phyloP scores from a whole-genome alignment of 2,113 vertebrate genomes.

The Cranoglanis bouderius region DNA sequence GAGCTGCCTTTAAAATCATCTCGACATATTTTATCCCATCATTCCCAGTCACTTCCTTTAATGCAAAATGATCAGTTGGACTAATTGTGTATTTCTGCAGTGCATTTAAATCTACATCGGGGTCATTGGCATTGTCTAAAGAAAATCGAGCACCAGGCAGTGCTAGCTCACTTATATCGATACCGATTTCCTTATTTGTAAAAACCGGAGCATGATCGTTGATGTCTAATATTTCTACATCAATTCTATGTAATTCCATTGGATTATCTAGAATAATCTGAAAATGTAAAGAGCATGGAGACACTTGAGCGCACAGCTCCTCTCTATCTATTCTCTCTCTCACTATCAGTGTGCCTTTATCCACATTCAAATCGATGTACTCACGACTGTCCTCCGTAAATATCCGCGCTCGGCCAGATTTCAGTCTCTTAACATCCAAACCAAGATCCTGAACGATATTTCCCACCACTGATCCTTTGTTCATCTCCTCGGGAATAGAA shows the following conservation, averaged over 20 bases:
- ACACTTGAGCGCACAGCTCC: slow-evolving; percentile 54
- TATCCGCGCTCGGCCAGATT: slow-evolving; percentile 72
- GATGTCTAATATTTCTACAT: slow-evolving; percentile 43
- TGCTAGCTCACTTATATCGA: slow-evolving; percentile 70
- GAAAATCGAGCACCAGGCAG: slow-evolving; percentile 61
- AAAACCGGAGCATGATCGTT: slow-evolving; percentile 70
- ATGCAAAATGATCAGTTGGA: slow-evolving; percentile 64
- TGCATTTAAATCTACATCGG: slow-evolving; percentile 69
- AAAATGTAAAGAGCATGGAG: slow-evolving; percentile 60
- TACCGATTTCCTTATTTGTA: slow-evolving; percentile 57
- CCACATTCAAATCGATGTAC: slow-evolving; percentile 69
- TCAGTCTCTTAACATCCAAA: slow-evolving; percentile 66
- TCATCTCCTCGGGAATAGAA: slow-evolving; percentile 57
- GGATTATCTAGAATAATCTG: slow-evolving; percentile 65
- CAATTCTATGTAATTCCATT: slow-evolving; percentile 60
- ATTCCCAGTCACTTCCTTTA: slow-evolving; percentile 55
- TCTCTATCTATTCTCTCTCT: slow-evolving; percentile 64
- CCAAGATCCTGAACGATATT: slow-evolving; percentile 75
- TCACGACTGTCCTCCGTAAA: slow-evolving; percentile 72
- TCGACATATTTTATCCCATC: slow-evolving; percentile 65
- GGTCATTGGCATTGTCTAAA: slow-evolving; percentile 67
- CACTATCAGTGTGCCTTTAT: slow-evolving; percentile 62
- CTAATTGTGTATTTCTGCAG: slow-evolving; percentile 68
- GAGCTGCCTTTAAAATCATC: slow-evolving; percentile 63
- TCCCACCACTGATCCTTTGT: slow-evolving; percentile 68